Percentiles rank a stretch among this genome's conserved stretches.
Conservation (phyloP, 1,140 invertebrate genomes). For the Drosophila kohkoa region DNA sequence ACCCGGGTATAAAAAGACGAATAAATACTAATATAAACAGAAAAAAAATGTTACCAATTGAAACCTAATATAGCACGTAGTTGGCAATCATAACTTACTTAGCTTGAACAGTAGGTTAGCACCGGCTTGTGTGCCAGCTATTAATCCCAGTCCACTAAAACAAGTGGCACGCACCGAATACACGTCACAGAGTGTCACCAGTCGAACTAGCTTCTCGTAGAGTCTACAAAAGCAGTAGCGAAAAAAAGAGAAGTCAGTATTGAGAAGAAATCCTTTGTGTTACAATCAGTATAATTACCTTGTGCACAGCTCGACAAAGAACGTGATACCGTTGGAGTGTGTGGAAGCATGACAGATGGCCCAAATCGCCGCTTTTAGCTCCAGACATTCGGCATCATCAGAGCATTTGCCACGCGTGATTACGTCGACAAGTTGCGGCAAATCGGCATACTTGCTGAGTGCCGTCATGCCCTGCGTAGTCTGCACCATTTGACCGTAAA, state of each 20-base stretch:
- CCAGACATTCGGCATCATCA: slow-evolving; percentile 88
- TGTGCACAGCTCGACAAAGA: slow-evolving; percentile 87
- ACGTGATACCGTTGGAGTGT: slow-evolving; percentile 90
- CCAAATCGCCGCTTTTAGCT: slow-evolving; percentile 96
- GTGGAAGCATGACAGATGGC: slow-evolving; percentile 93
- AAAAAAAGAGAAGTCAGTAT: not conserved
- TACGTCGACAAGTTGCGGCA: slow-evolving; percentile 85
- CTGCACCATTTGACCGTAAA: slow-evolving; percentile 94
- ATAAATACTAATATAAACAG: too few species aligned
- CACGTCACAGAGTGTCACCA: slow-evolving; percentile 92
- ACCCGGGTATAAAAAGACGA: too few species aligned
- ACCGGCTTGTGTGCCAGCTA: slow-evolving; percentile 93
- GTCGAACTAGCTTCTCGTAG: slow-evolving; percentile 83
- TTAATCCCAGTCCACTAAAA: slow-evolving; percentile 93
- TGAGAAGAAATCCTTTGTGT: not conserved
- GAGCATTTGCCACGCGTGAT: slow-evolving; percentile 86
- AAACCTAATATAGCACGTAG: not conserved
- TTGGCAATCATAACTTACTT: slow-evolving; percentile 85
- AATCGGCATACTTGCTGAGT: slow-evolving; percentile 86
- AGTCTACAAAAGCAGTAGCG: slow-evolving; percentile 47
- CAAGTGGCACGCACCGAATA: slow-evolving; percentile 95
- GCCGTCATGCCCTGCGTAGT: slow-evolving; percentile 91
- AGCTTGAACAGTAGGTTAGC: slow-evolving; percentile 90
- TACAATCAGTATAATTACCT: slow-evolving; percentile 50
- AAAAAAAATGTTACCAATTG: too few species aligned